Base-by-base conservation (phyloP, 2,888 invertebrate genomes). In the Caradrina clavipalpis region DNA sequence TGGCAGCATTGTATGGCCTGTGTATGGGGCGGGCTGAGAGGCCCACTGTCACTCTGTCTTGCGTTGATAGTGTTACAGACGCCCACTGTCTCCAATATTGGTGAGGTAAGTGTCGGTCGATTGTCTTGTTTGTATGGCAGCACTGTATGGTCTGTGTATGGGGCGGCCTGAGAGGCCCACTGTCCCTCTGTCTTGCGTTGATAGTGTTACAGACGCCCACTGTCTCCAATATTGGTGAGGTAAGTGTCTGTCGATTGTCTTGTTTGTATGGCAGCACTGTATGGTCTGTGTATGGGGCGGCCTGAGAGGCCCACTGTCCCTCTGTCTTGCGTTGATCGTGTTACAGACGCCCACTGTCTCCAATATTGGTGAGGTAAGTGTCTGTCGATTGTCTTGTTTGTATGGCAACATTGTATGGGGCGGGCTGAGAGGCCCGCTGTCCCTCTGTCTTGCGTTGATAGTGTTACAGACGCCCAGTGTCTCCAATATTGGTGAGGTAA, bases 281-380 rank as follows among this genome's bases (percentile, higher is more conserved):
- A 88, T 96, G 81, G 96, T 97, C 5, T 96, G 97, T 82, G 96
- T 96, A 4, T 97, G 97, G 97, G 97, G 97, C 21, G 97, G 97
- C 0, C 87, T 97, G 1, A 89, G 97, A 31, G 97, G 97, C 0
- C 96, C 97, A 0, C 91, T 97, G 10, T 96, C 97, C 0, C 88
- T 97, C 19, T 96, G 97, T 61, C 89, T 97, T 53, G 96, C 97
- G 0, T 88, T 97, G 19, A 94, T 96, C 53, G 96, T 97, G 15
- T 88, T 95, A 15, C 92, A 96, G 74, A 95, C 96, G 1, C 93
- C 93, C 0, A 77, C 86, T 1, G 81, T 92, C 0, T 87, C 89
- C 10, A 89, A 91, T 63, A 90, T 90, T 74, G 95, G 95, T 2
- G 92, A 95, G 84, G 94, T 93, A 72, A 87, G 84, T 47, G 49